These are phyloP conservation scores for Gastrophryne carolinensis DNA, from an alignment of 2,797 vertebrate species.

Conservation along the genomic window DNA sequence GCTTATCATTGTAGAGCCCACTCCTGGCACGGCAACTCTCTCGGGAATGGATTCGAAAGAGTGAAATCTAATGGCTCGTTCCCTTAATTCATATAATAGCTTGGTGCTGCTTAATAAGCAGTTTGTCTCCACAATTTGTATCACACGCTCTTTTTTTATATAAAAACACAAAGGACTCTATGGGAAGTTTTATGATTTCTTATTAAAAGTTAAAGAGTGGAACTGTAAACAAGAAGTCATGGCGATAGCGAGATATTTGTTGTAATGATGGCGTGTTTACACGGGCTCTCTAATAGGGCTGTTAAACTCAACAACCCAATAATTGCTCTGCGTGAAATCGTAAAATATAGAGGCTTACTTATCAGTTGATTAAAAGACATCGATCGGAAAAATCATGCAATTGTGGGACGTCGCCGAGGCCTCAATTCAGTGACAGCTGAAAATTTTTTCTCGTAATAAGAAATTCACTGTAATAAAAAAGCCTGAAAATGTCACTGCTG, in stretches of 20 bases:
- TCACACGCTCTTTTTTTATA: background rate
- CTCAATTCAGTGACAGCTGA: no score
- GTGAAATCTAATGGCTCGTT: background rate
- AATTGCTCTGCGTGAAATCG: slow-evolving; percentile 22
- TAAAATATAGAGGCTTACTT: background rate
- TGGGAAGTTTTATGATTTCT: slow-evolving; percentile 40
- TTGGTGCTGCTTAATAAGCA: background rate
- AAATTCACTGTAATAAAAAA: no score
- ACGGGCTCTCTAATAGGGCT: slow-evolving; percentile 11
- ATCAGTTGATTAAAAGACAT: background rate
- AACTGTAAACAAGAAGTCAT: slow-evolving; percentile 48
- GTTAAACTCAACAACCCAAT: slow-evolving; percentile 46
- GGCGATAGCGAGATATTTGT: slow-evolving; percentile 25
- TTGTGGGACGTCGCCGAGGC: background rate
- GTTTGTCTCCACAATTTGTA: background rate
- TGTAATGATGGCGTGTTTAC: slow-evolving; percentile 29
- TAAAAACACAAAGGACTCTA: slow-evolving; percentile 2
- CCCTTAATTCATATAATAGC: background rate
- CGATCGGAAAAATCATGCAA: background rate
- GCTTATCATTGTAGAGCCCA: no score
- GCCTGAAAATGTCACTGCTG: no score
- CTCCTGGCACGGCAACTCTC: no score
- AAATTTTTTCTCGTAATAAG: no score
- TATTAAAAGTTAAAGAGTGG: slow-evolving; percentile 49
- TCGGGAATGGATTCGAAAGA: no score